Conservation (phyloP, 2,113 vertebrate genomes). For the Chaenocephalus aceratus region DNA sequence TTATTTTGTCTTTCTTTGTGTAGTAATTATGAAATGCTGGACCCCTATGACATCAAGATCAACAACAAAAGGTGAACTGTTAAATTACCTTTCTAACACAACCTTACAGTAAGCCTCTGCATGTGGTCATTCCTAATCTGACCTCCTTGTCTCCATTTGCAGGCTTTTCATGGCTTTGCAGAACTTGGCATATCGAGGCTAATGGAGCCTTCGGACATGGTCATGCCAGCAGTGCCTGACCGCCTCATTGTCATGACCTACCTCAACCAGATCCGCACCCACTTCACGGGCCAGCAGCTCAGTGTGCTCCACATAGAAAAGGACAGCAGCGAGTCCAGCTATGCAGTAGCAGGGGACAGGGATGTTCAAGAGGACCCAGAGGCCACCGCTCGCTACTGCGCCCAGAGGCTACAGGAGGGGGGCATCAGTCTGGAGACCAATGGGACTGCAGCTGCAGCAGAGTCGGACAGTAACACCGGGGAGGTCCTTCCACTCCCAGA, state of each 20-base stretch:
- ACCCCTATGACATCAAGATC: slow-evolving; percentile 88
- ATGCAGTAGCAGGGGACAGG: slow-evolving; percentile 74
- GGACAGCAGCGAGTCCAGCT: slow-evolving; percentile 84
- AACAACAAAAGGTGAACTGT: slow-evolving; percentile 90
- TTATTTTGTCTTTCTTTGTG: slow-evolving; percentile 4
- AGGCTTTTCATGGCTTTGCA: slow-evolving; percentile 91
- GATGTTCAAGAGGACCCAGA: slow-evolving; percentile 66
- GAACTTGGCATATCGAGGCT: slow-evolving; percentile 89
- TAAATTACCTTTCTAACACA: background rate
- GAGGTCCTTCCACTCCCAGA: slow-evolving; percentile 76
- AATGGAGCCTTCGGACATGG: slow-evolving; percentile 91
- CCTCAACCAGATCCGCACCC: slow-evolving; percentile 90
- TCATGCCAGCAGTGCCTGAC: slow-evolving; percentile 88
- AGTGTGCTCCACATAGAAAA: slow-evolving; percentile 89
- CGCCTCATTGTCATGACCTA: slow-evolving; percentile 94
- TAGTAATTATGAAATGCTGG: slow-evolving; percentile 86
- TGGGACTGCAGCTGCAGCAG: background rate
- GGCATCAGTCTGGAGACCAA: slow-evolving; percentile 66
- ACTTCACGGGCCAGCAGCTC: slow-evolving; percentile 90
- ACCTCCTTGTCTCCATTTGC: background rate
- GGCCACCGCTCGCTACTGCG: slow-evolving; percentile 76
- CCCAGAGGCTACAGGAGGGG: slow-evolving; percentile 78
- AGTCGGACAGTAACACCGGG: slow-evolving; percentile 36
- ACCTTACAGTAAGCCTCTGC: background rate
- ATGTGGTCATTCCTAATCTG: background rate